Base-by-base conservation (phyloP, 2,113 vertebrate species). In the Pollachius pollachius region DNA sequence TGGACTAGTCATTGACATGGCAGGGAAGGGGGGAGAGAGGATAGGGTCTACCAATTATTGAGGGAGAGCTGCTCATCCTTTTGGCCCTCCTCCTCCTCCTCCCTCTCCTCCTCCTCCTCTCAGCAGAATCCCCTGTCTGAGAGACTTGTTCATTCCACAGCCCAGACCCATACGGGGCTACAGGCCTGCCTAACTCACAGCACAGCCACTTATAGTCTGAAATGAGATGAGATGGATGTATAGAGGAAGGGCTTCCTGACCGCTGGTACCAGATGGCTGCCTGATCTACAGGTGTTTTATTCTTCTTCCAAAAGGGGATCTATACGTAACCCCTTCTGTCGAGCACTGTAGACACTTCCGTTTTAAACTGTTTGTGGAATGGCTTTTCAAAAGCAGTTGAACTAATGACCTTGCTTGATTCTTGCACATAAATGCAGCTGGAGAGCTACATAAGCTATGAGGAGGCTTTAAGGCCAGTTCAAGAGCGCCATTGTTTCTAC, bases 61-160 rank as follows among this genome's bases (percentile, higher is more conserved):
- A 27, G 52, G 60, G 70, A 67, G 75, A 85, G 64, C 72, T 18
- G 74, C 78, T 84, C 69, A 68, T 80, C 81, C 82, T 69, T 48
- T 59, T 79, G 75, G 67, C 71, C 83, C 21, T 4, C 19, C 15
- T 25, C 1, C 13, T 27, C 21, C 12, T 25, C 17, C 37, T 3
- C 37, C 9, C 3, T 3, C 37, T 3, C 37, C 37, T 41, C 37
- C 5, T 81, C 67, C 19, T 16, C 52, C 12, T 64, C 71, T 77
- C 79, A 1, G 37, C 66, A 66, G 71, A 54, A 41, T 64, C 34
- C 74, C 57, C 75, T 70, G 71, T 72, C 77, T 57, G 74, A 84
- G 79, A 76, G 69, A 62, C 80, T 89, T 76, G 77, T 89, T 85
- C 84, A 13, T 18, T 30, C 56, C 68, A 72, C 72, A 65, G 65